Base-by-base conservation (phyloP, 2,888 invertebrate genomes). In the Thereva nobilitata region DNA sequence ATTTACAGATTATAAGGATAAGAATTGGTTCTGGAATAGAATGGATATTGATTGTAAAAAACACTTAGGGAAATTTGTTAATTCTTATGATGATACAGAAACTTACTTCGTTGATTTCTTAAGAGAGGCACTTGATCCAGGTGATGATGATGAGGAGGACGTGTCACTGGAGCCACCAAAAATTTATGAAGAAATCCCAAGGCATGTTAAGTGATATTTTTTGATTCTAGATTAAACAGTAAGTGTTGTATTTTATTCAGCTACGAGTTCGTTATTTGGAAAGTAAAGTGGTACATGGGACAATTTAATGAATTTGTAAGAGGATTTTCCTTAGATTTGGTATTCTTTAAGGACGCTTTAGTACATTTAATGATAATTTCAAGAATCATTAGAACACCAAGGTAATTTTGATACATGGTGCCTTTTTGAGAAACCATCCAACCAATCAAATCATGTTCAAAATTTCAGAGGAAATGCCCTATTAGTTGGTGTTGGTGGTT, bases 281-380 rank as follows among this genome's bases (percentile, higher is more conserved):
- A 88, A 78, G 83, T 92, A 1, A 78, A 76, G 23, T 81, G 82
- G 67, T 92, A 87, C 74, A 89, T 92, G 88, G 85, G 83, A 0
- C 83, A 83, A 71, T 94, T 92, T 76, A 94, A 94, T 77, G 92
- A 92, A 73, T 84, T 84, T 67, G 83, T 91, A 2, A 83, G 93
- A 72, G 93, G 94, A 4, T 86, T 85, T 66, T 67, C 70, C 68
- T 85, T 95, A 81, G 93, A 95, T 80, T 77, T 95, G 74, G 95
- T 95, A 10, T 92, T 95, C 77, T 95, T 95, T 81, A 87, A 87
- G 73, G 94, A 95, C 76, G 92, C 92, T 5, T 87, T 95, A 83
- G 86, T 91, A 7, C 93, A 95, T 80, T 80, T 95, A 66, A 89
- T 93, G 75, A 91, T 92, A 75, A 90, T 94, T 74, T 93, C 93